Evolutionary conservation across 2,797 vertebrate genomes (phyloP).

Genomic region (Pangasius sanitwongsei): DNA sequence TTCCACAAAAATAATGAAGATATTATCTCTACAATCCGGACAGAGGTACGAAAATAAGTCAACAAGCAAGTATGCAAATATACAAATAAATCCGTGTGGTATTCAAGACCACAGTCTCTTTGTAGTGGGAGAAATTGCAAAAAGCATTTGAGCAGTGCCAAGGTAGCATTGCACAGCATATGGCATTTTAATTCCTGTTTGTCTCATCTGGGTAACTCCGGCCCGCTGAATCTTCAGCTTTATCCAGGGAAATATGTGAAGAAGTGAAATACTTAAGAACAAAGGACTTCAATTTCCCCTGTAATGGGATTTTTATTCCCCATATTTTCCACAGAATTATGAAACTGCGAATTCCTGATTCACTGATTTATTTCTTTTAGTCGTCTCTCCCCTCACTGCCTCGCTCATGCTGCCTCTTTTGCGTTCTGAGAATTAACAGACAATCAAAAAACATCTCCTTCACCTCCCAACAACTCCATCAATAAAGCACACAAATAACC

Average conservation of each 20-base stretch:
- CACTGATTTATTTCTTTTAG: slow-evolving; percentile 55
- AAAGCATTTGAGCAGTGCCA: slow-evolving; percentile 74
- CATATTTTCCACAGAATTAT: slow-evolving; percentile 63
- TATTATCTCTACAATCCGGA: slow-evolving; percentile 15
- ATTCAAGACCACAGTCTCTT: slow-evolving; percentile 69
- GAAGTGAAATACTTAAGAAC: slow-evolving; percentile 78
- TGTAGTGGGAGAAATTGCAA: slow-evolving; percentile 78
- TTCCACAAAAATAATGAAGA: neutral
- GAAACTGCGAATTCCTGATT: slow-evolving; percentile 56
- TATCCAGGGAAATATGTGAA: slow-evolving; percentile 81
- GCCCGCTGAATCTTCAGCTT: slow-evolving; percentile 70
- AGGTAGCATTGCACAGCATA: slow-evolving; percentile 79
- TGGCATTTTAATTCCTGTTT: slow-evolving; percentile 82
- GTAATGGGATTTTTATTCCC: slow-evolving; percentile 76
- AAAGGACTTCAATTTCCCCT: slow-evolving; percentile 79
- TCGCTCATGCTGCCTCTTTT: slow-evolving; percentile 37
- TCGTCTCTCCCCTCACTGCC: slow-evolving; percentile 40
- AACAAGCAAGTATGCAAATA: slow-evolving; percentile 38
- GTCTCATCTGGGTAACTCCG: slow-evolving; percentile 82
- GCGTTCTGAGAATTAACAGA: slow-evolving; percentile 50
- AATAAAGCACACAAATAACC: slow-evolving; percentile 62
- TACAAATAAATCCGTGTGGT: slow-evolving; percentile 48
- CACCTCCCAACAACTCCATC: slow-evolving; percentile 56
- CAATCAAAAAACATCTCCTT: slow-evolving; percentile 50
- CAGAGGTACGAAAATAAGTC: slow-evolving; percentile 39